Evolutionary conservation across 2,888 invertebrate genomes (phyloP), one percentile per base, ranked within the genome.

Genomic region (Baronia brevicornis): DNA sequence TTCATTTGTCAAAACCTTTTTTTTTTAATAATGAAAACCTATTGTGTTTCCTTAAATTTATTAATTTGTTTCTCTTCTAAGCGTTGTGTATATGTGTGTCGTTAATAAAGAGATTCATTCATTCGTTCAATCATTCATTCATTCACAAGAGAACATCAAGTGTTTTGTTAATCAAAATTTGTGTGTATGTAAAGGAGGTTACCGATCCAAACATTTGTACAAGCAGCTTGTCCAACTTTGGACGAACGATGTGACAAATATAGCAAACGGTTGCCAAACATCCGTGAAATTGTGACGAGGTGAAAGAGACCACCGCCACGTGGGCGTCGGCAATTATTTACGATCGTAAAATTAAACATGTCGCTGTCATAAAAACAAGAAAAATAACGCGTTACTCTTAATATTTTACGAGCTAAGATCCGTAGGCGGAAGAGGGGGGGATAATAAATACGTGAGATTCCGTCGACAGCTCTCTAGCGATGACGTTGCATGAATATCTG

Each of bases 341-440:
- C 46, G 54, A 48, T 41, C 44, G 36, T 53, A 50, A 53, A 59
- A 57, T 54, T 49, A 58, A 56, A 56, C 47, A 48, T 41, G 45
- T 45, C 48, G 41, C 39, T 53, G 56, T 62, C 62, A 56, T 62
- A 62, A 60, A n/a, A 60, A 60, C 47, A 50, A 44, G 55, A 60
- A 52, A 59, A 60, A 62, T 60, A 55, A 51, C 43, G 43, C 43
- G 46, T 49, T 52, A 44, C 43, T 49, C 39, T 42, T 47, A 41
- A 45, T 41, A 48, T 40, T 39, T 49, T 47, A 43, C 39, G 42
- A 33, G 32, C 13, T 12, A 28, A 15, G 25, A 22, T 17, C 36
- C 20, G 53, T 50, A 46, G 53, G 51, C 44, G 51, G 44, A n/a
- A n/a, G n/a, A n/a, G 32, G 35, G 43, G 36, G 38, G 47, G 39